A percentile compares a stretch with the other conserved stretches of the same genome.
Conservation (phyloP, 2,113 vertebrate genomes). For the Ophiodon elongatus region DNA sequence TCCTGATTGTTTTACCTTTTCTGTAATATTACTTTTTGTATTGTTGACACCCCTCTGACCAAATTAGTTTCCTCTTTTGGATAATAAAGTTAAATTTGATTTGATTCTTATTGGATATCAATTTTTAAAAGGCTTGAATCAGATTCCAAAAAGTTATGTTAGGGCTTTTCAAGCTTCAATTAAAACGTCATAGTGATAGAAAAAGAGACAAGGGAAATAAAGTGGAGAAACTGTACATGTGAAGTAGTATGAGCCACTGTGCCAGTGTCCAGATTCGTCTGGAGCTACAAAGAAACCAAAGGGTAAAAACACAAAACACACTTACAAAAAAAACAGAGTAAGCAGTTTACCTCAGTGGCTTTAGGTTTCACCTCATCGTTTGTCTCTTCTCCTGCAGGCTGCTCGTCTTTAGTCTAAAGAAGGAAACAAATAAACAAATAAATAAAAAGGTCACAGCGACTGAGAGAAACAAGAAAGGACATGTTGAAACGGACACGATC, state of each 20-base stretch:
- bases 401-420: slow-evolving; percentile 63
- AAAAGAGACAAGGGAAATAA: not conserved
- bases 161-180: not conserved
- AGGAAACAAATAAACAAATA: not conserved
- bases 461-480: not conserved
- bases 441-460: not conserved
- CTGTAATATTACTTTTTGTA: not conserved
- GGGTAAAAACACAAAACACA: not conserved
- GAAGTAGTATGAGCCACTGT: not conserved
- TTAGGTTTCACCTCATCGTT: slow-evolving; percentile 52
- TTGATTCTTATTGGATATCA: not conserved
- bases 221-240: not conserved
- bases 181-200: not conserved
- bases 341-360: slow-evolving; percentile 66
- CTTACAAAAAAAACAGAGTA: not conserved
- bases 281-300: not conserved
- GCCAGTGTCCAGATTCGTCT: not conserved
- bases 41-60: not conserved
- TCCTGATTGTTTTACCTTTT: not conserved
- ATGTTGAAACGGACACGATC: not conserved
- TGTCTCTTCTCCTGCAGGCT: slow-evolving; percentile 32
- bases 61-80: not conserved
- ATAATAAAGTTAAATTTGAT: not conserved
- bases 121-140: not conserved
- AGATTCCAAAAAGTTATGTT: not conserved